phyloP scores from a whole-genome alignment of 2,888 invertebrate genomes.

The Morpho achilles region DNA sequence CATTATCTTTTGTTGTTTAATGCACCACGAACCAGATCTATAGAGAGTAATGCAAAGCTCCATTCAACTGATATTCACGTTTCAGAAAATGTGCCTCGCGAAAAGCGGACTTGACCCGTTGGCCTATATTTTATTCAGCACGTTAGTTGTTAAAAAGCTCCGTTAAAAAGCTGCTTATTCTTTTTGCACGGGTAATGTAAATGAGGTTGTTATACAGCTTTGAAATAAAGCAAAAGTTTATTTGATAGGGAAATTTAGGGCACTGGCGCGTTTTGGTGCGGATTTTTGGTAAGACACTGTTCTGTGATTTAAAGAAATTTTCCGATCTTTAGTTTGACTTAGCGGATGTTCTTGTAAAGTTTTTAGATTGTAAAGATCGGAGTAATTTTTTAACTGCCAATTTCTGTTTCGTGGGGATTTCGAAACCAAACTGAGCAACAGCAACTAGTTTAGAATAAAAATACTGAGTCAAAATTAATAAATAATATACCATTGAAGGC shows the following conservation, averaged over 20 bases:
- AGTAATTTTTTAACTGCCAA: too few relatives aligned
- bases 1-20: not conserved
- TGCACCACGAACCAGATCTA: not conserved
- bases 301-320: too few relatives aligned
- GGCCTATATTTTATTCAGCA: conserved; percentile 23
- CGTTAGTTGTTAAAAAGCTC: not conserved
- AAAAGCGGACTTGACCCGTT: conserved; percentile 20
- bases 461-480: too few relatives aligned
- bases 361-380: too few relatives aligned
- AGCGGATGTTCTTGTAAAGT: too few relatives aligned
- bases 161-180: conserved; percentile 6
- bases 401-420: too few relatives aligned
- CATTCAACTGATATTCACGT: conserved; percentile 13
- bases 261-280: not conserved
- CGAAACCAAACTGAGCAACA: too few relatives aligned
- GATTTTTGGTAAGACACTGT: not conserved
- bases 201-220: conserved; percentile 3
- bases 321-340: too few relatives aligned
- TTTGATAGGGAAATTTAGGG: not conserved
- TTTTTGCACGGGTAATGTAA: conserved; percentile 11
- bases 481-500: too few relatives aligned
- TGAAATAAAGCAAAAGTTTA: not conserved
- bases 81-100: conserved; percentile 11
- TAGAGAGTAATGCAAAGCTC: not conserved
- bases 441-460: too few relatives aligned